phyloP scores from a whole-genome alignment of 1,140 invertebrate species.

The Homalodisca vitripennis region DNA sequence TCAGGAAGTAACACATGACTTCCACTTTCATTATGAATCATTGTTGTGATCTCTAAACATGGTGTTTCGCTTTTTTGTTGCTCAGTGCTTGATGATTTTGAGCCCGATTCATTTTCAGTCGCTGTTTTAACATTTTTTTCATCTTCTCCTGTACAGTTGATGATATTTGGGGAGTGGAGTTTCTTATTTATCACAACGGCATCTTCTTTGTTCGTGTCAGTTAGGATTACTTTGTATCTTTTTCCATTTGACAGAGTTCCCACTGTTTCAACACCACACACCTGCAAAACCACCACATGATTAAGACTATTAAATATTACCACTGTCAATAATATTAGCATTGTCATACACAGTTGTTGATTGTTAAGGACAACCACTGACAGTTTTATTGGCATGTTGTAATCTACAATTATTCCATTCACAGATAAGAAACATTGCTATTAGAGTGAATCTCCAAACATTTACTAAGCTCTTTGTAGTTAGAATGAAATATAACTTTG shows the following conservation, averaged over 20 bases:
- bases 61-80: not conserved
- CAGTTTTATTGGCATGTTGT: not conserved
- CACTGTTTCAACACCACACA: not conserved
- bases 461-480: too few species aligned
- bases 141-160: too few species aligned
- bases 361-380: not conserved
- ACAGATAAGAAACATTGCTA: too few species aligned
- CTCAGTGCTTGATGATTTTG: too few species aligned
- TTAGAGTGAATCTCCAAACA: too few species aligned
- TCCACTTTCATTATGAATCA: not conserved
- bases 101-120: not conserved
- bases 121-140: not conserved
- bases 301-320: not conserved
- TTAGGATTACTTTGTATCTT: not conserved
- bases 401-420: too few species aligned
- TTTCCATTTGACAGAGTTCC: not conserved
- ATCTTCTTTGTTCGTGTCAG: not conserved
- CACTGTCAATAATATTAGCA: not conserved
- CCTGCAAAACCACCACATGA: not conserved
- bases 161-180: not conserved
- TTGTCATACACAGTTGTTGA: not conserved
- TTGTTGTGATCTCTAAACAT: not conserved
- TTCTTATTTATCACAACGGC: not conserved
- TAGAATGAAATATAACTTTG: too few species aligned
- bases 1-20: not conserved